Percentiles rank a stretch among this genome's conserved stretches.
Evolutionary conservation across 2,888 invertebrate species (phyloP).

Genomic region (Synanthedon andrenaeformis): DNA sequence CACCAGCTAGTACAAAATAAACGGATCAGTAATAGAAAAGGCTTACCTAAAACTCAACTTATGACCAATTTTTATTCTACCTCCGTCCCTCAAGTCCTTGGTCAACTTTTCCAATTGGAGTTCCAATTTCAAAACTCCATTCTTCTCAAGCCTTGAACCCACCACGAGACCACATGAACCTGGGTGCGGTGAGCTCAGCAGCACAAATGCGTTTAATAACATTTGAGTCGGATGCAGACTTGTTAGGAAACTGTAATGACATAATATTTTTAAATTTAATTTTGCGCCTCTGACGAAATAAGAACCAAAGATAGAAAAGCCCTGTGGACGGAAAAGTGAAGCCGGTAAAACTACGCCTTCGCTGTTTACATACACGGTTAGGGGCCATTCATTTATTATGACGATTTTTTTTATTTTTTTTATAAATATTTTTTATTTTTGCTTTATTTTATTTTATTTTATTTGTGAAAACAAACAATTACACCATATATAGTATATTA

Average conservation of each 20-base stretch:
- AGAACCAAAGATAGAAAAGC: no score
- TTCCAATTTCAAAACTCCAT: conserved; percentile 10
- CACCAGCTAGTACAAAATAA: no score
- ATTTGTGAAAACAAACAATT: no score
- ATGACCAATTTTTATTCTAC: conserved; percentile 15
- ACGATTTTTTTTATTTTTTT: no score
- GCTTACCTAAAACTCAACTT: conserved; percentile 15
- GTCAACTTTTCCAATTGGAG: conserved; percentile 3
- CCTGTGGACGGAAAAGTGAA: no score
- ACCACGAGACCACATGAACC: conserved; percentile 46
- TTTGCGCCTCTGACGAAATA: no score
- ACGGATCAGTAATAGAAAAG: conserved; percentile 2
- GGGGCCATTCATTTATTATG: no score
- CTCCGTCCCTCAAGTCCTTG: conserved; percentile 12
- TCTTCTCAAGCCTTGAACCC: background rate
- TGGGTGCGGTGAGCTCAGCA: conserved; percentile 39
- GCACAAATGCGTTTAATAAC: conserved; percentile 38
- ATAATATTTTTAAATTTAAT: background rate
- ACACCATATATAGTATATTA: no score
- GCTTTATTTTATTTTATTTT: no score
- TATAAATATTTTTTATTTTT: no score
- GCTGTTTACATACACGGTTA: no score
- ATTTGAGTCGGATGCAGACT: conserved; percentile 39
- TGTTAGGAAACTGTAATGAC: conserved; percentile 32
- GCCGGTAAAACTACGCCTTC: no score